Conservation (phyloP, 1,140 invertebrate species). For the Pseudomyrmex dendroicus region DNA sequence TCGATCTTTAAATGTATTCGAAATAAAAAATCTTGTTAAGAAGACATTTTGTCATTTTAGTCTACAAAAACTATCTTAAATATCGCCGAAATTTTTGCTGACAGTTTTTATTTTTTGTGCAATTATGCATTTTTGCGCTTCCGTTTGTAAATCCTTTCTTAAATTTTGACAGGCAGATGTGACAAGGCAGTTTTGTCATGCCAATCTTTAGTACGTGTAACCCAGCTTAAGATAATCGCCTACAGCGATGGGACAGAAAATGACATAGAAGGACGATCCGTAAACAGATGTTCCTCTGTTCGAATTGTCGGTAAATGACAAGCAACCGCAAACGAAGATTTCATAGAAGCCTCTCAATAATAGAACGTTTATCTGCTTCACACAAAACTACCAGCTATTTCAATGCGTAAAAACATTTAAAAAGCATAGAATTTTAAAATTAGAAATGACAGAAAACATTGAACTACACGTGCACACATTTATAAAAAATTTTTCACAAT, state of each 20-base stretch:
- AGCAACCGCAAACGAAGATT: constrained; percentile 18
- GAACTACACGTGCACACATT: background rate
- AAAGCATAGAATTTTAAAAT: background rate
- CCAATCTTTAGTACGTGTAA: background rate
- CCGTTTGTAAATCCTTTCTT: background rate
- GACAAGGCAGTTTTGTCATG: constrained; percentile 51
- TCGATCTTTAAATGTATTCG: too few relatives aligned
- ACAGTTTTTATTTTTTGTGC: background rate
- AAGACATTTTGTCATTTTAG: background rate
- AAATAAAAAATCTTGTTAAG: too few relatives aligned
- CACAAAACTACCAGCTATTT: background rate
- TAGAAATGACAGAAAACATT: background rate
- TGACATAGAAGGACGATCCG: background rate
- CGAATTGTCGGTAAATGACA: constrained; percentile 29
- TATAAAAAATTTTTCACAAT: background rate
- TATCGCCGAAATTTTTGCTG: background rate
- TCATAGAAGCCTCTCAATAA: constrained; percentile 5
- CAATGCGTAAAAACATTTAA: background rate
- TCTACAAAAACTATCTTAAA: background rate
- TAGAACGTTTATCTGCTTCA: background rate
- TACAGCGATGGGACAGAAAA: constrained; percentile 47
- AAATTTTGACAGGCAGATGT: constrained; percentile 55
- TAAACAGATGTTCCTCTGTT: constrained; percentile 52
- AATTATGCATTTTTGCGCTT: background rate
- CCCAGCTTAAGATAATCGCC: constrained; percentile 36